Evolutionary conservation across 1,140 invertebrate species (phyloP).

Genomic region (Andrena cerasifolii): DNA sequence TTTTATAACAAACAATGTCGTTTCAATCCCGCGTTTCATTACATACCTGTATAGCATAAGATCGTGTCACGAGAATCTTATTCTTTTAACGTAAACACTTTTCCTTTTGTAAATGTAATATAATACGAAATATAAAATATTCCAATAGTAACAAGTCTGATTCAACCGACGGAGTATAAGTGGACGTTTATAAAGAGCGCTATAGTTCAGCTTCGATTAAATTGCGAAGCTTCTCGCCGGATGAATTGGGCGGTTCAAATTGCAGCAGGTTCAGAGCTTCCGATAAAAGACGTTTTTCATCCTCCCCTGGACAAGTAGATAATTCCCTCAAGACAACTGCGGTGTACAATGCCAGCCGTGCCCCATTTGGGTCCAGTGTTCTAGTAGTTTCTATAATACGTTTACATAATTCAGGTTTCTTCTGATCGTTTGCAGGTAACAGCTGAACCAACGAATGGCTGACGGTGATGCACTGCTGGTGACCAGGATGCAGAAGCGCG

Average conservation of each 20-base stretch:
- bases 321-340: conserved; percentile 89
- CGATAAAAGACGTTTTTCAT: conserved; percentile 77
- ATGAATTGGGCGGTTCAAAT: conserved; percentile 81
- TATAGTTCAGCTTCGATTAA: conserved; percentile 73
- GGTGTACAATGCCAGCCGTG: conserved; percentile 87
- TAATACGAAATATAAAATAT: neutral
- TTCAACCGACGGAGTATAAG: neutral
- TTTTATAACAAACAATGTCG: neutral
- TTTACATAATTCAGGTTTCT: conserved; percentile 86
- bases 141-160: neutral
- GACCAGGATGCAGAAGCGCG: conserved; percentile 89
- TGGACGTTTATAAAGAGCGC: neutral
- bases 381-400: conserved; percentile 86
- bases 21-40: conserved; percentile 6
- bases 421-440: conserved; percentile 82
- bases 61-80: neutral
- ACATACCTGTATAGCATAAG: conserved; percentile 16
- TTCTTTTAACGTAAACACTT: neutral
- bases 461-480: conserved; percentile 90
- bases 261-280: conserved; percentile 80
- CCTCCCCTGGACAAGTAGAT: conserved; percentile 82
- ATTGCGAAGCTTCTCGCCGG: conserved; percentile 81
- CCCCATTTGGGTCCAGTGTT: conserved; percentile 87
- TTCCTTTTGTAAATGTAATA: conserved; percentile 17
- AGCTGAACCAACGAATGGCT: conserved; percentile 91